Evolutionary conservation across 2,797 vertebrate genomes (phyloP).

Genomic region (Thamnophis elegans): DNA sequence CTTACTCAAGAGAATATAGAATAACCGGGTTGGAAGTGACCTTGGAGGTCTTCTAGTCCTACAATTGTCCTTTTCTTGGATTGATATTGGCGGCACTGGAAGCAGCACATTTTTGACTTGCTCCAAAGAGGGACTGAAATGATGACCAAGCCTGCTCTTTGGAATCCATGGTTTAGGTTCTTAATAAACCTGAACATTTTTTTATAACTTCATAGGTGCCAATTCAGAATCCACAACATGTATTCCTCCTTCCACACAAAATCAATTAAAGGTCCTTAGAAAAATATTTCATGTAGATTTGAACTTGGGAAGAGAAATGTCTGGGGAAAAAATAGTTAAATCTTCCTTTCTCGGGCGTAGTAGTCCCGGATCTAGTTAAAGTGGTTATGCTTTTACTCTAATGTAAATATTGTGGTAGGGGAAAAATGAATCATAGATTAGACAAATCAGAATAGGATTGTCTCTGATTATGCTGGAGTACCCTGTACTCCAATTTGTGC

Average conservation of each 20-base stretch:
- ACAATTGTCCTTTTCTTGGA: background rate
- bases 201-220: background rate
- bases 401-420: background rate
- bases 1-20: background rate
- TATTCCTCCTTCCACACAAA: background rate
- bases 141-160: background rate
- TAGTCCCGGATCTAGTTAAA: background rate
- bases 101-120: background rate
- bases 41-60: background rate
- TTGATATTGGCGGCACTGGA: background rate
- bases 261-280: background rate
- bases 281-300: background rate
- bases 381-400: background rate
- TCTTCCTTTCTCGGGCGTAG: background rate
- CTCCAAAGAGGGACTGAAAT: background rate
- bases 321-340: background rate
- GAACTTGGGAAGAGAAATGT: background rate
- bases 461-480: too few species aligned
- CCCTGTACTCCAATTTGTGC: background rate
- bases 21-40: background rate
- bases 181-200: background rate
- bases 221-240: background rate
- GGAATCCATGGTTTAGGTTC: background rate
- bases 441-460: background rate
- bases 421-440: background rate